These are phyloP conservation scores for Anagrus nilaparvatae DNA, from an alignment of 1,140 invertebrate species.

Conservation along the genomic window DNA sequence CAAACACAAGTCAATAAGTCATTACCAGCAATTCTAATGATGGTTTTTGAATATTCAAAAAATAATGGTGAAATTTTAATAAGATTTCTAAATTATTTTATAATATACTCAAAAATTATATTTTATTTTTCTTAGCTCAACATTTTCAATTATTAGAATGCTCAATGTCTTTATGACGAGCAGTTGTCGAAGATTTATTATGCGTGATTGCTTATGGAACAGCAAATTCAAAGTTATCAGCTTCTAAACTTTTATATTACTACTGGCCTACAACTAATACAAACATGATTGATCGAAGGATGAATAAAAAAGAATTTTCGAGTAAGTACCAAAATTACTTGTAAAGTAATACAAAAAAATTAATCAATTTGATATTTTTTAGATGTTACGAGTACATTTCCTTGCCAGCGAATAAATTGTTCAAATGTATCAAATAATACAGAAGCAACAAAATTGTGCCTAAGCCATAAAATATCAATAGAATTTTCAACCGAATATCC, in stretches of 20 bases:
- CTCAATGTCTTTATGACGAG: conserved; percentile 83
- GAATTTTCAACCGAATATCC: conserved; percentile 75
- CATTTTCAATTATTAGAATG: conserved; percentile 93
- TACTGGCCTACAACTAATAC: conserved; percentile 99
- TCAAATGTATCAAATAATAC: conserved; percentile 71
- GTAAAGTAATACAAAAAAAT: conserved; percentile 2
- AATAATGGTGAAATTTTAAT: conserved; percentile 59
- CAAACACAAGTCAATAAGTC: conserved; percentile 85
- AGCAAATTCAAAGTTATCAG: conserved; percentile 76
- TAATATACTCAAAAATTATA: not conserved
- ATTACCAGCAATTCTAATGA: conserved; percentile 90
- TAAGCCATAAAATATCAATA: conserved; percentile 77
- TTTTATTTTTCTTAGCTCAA: conserved; percentile 53
- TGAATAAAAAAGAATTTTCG: conserved; percentile 79
- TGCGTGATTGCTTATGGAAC: conserved; percentile 97
- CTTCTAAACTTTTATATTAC: conserved; percentile 93
- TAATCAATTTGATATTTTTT: conserved; percentile 11
- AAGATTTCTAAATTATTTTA: conserved; percentile 5
- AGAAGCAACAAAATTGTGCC: conserved; percentile 85
- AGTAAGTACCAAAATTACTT: conserved; percentile 48
- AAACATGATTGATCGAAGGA: conserved; percentile 81
- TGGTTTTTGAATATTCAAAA: conserved; percentile 92
- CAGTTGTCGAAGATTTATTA: conserved; percentile 84
- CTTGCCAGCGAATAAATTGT: conserved; percentile 78
- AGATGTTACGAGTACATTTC: conserved; percentile 65